phyloP scores from a whole-genome alignment of 2,113 vertebrate genomes.

The Paedocypris sp. region DNA sequence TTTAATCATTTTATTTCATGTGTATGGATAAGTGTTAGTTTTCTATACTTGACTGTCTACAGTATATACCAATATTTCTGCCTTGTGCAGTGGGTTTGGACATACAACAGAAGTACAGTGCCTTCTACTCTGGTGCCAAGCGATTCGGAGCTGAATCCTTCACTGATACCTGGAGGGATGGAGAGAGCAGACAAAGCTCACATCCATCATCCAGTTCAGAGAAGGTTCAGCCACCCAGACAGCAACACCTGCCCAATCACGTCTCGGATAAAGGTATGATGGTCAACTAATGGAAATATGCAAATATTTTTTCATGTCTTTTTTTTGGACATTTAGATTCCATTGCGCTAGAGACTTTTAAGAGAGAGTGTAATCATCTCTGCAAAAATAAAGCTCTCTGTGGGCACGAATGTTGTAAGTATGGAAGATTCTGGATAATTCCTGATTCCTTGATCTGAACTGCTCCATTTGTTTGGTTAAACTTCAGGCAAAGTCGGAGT shows the following conservation, averaged over 20 bases:
- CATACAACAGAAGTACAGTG: constrained; percentile 70
- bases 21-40: no score
- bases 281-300: no score
- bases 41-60: no score
- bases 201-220: neutral
- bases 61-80: neutral
- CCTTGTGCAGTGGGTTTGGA: constrained; percentile 77
- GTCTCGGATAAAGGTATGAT: neutral
- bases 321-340: constrained; percentile 28
- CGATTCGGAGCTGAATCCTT: constrained; percentile 42
- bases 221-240: neutral
- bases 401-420: constrained; percentile 94
- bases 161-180: constrained; percentile 7
- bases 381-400: constrained; percentile 89
- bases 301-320: no score
- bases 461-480: neutral
- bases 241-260: neutral
- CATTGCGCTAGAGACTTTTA: constrained; percentile 51
- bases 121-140: constrained; percentile 63
- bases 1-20: no score
- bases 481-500: constrained; percentile 80
- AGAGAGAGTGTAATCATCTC: constrained; percentile 80
- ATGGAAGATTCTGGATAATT: neutral
- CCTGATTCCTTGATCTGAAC: neutral
- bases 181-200: constrained; percentile 1